A percentile compares a stretch with the other conserved stretches of the same genome.
These are phyloP conservation scores for Hylia prasina DNA, from an alignment of 2,113 vertebrate genomes.

Conservation along the genomic window DNA sequence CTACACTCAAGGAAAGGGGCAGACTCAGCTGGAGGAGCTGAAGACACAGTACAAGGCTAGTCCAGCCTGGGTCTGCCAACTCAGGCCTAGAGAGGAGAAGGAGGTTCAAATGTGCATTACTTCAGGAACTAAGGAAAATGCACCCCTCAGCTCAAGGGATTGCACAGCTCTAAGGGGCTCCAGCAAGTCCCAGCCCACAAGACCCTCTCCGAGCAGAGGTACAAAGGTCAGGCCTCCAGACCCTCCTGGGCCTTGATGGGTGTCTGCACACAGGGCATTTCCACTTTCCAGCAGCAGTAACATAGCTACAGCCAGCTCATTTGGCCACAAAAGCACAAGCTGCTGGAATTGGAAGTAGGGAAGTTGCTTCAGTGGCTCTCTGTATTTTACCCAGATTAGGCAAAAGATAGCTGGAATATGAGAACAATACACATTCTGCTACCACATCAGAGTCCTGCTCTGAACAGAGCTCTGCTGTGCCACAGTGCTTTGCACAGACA, in stretches of 20 bases:
- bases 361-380: background rate
- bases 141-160: background rate
- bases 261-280: background rate
- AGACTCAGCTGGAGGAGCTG: background rate
- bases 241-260: background rate
- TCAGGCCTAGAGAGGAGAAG: background rate
- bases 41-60: background rate
- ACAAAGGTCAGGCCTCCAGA: background rate
- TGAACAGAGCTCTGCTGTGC: background rate
- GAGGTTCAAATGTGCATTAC: background rate
- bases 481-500: background rate
- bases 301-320: background rate
- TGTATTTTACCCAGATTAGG: background rate
- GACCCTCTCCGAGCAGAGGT: background rate
- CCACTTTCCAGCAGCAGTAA: background rate
- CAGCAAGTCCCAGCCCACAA: rapidly evolving
- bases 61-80: background rate
- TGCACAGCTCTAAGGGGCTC: background rate
- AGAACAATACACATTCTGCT: background rate
- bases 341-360: background rate
- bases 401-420: background rate
- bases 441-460: background rate
- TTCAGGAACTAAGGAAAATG: background rate
- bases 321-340: background rate
- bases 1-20: background rate